A percentile compares a stretch with the other conserved stretches of the same genome.
These are phyloP conservation scores for Vultur gryphus DNA, from an alignment of 2,797 vertebrate genomes.

Conservation along the genomic window DNA sequence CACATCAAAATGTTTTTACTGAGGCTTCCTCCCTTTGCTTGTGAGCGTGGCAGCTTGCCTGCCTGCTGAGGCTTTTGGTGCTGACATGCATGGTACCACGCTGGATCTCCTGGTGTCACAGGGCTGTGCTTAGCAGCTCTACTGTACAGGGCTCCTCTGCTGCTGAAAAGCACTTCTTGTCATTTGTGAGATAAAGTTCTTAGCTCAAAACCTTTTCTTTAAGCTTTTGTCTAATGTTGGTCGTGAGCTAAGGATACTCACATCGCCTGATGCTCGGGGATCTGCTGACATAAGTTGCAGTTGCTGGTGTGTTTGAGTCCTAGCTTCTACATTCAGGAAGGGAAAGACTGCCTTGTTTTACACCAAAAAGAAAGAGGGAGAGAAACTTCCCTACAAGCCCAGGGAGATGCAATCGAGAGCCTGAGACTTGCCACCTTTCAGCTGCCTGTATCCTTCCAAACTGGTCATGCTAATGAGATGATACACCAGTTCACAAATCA, in stretches of 20 bases:
- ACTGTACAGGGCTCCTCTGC: not conserved
- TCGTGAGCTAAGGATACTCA: not conserved
- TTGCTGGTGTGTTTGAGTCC: not conserved
- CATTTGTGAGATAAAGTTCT: not conserved
- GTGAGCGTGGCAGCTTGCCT: not conserved
- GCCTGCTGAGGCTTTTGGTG: fast-evolving
- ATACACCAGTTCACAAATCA: not conserved
- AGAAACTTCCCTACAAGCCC: not conserved
- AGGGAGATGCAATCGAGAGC: not conserved
- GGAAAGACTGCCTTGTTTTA: not conserved
- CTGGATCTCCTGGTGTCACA: fast-evolving
- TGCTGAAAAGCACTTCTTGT: not conserved
- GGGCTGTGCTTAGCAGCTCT: not conserved
- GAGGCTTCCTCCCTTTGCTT: not conserved
- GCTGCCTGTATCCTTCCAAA: not conserved
- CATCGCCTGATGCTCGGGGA: fast-evolving
- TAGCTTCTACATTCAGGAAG: not conserved
- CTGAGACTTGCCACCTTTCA: not conserved
- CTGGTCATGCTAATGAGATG: not conserved
- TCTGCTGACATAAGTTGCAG: not conserved
- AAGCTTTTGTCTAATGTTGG: not conserved
- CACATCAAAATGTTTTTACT: not conserved
- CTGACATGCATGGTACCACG: fast-evolving
- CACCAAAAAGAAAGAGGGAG: not conserved
- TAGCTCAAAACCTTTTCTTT: not conserved